These are phyloP conservation scores for Magallana ariakensis DNA, from an alignment of 1,140 invertebrate genomes.

Conservation along the genomic window DNA sequence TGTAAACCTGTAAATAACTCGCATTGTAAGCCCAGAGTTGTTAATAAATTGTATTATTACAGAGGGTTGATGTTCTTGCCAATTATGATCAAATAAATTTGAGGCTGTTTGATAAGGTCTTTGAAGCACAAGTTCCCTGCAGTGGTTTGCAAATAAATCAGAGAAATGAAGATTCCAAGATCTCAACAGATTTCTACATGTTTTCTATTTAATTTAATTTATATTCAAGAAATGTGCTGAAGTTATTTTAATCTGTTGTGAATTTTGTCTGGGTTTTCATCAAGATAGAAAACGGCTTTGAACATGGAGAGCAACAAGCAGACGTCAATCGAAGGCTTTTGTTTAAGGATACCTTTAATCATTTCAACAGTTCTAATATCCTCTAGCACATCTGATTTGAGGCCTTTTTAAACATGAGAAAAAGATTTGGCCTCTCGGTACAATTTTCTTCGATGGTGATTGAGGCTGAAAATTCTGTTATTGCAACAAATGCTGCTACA, in stretches of 20 bases:
- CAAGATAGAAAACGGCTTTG: slow-evolving; percentile 14
- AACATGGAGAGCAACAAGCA: background rate
- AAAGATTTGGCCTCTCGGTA: background rate
- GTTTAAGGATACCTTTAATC: slow-evolving; percentile 31
- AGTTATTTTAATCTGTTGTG: slow-evolving; percentile 37
- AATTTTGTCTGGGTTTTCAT: slow-evolving; percentile 37
- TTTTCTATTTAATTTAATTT: slow-evolving; percentile 38
- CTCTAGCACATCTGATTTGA: background rate
- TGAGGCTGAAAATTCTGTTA: too few species aligned
- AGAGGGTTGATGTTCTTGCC: slow-evolving; percentile 19
- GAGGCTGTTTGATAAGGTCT: slow-evolving; percentile 22
- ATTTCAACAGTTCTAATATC: background rate
- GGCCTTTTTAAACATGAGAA: background rate
- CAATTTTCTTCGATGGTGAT: too few species aligned
- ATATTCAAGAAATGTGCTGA: slow-evolving; percentile 30
- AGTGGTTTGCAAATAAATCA: slow-evolving; percentile 3
- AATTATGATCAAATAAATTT: slow-evolving; percentile 34
- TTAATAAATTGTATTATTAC: slow-evolving; percentile 24
- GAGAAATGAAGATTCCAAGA: slow-evolving; percentile 24
- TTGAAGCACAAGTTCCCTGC: background rate
- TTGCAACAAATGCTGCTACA: too few species aligned
- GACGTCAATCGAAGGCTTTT: background rate
- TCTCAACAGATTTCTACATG: slow-evolving; percentile 34
- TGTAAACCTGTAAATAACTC: slow-evolving; percentile 27
- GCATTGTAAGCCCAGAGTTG: slow-evolving; percentile 21